Evolutionary conservation across 2,888 invertebrate genomes (phyloP), one percentile per base, ranked within the genome.

Genomic region (Meganola albula): DNA sequence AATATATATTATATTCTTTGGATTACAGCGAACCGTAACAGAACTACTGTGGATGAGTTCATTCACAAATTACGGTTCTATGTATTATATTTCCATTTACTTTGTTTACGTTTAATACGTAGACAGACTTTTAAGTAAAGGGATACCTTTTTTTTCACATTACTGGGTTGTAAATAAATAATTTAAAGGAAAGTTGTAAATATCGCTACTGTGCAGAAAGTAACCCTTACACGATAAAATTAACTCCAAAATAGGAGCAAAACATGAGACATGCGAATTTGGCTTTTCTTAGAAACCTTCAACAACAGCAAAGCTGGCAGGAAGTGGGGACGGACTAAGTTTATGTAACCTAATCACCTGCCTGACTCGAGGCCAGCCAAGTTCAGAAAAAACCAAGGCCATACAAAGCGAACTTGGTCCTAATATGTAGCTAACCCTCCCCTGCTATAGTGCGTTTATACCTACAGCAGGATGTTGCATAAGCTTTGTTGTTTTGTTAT

Each of bases 291-390:
- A 76, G 79, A 82, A 80, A 63, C 63, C 67, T 73, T 71, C 74
- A 70, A 75, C 77, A 82, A 85, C 80, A 80, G 84, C 78, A 70
- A 67, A 74, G 66, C 80, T 68, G 76, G 74, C 82, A 83, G 85
- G 84, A 84, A 85, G 80, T 82, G 66, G 82, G 79, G 82, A 73
- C 71, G 76, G 74, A 62, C 75, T 75, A 71, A 80, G 80, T 80
- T 83, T 84, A 83, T 83, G 84, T 84, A 85, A 85, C 80, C 76
- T 80, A 85, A 85, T 85, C 85, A 85, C 84, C 85, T 85, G 83
- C 79, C 72, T 50, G 38, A 65, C 63, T 72, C 75, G 75, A 77
- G 80, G 79, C 74, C 76, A 76, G 63, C 40, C 57, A 56, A 61
- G 61, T 70, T 71, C 64, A 73, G 68, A 79, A 83, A 78, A 82